A percentile compares a stretch with the other conserved stretches of the same genome.
phyloP scores from a whole-genome alignment of 2,113 vertebrate species.

The Clarias batrachus region DNA sequence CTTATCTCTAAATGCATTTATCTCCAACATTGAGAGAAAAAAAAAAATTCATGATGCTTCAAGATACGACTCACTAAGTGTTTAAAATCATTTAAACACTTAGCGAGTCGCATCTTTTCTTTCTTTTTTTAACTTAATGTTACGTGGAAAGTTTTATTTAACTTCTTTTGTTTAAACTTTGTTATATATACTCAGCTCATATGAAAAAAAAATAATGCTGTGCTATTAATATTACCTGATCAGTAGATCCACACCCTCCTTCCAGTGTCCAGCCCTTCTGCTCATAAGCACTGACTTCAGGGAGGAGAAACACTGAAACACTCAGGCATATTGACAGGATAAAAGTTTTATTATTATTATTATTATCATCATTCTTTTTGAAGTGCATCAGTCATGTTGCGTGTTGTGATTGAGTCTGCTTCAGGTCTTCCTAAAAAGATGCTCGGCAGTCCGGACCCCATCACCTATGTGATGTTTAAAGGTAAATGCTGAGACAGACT shows the following conservation, averaged over 20 bases:
- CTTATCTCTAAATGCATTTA: no score
- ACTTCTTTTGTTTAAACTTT: not conserved
- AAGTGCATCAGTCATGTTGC: slow-evolving; percentile 77
- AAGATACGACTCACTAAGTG: no score
- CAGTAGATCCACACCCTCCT: slow-evolving; percentile 31
- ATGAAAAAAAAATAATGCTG: not conserved
- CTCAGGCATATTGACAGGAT: not conserved
- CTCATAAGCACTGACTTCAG: not conserved
- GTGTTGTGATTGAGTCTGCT: slow-evolving; percentile 89
- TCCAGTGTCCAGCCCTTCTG: slow-evolving; percentile 1
- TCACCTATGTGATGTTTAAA: slow-evolving; percentile 86
- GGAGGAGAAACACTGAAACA: not conserved
- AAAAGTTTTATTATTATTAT: not conserved
- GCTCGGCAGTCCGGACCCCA: slow-evolving; percentile 88
- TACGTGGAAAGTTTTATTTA: not conserved
- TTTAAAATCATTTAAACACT: no score
- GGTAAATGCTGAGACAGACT: slow-evolving; percentile 72
- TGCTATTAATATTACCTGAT: not conserved
- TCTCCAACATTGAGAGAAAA: no score
- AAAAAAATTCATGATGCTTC: no score
- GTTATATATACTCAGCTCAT: not conserved
- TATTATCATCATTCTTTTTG: not conserved
- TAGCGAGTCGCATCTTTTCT: not conserved
- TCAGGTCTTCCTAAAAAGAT: slow-evolving; percentile 85
- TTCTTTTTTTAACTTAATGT: not conserved